Evolutionary conservation across 2,888 invertebrate genomes (phyloP).

Genomic region (Orgyia antiqua): DNA sequence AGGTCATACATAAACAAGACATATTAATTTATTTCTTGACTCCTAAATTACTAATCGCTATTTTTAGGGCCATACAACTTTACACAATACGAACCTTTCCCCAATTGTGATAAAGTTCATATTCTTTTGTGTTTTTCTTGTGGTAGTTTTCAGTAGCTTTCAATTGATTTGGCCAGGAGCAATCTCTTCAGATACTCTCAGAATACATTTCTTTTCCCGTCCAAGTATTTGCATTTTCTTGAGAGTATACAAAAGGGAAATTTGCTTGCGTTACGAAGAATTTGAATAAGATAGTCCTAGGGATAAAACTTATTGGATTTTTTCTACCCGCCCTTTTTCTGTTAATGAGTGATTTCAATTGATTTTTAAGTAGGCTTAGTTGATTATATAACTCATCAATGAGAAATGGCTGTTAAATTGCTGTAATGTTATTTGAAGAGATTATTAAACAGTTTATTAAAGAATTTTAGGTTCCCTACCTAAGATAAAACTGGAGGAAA

Average conservation of each 20-base stretch:
- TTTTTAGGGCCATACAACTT: conserved; percentile 5
- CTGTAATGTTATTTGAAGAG: too few species aligned
- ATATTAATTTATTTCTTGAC: too few species aligned
- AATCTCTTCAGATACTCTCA: conserved; percentile 53
- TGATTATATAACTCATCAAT: too few species aligned
- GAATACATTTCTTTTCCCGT: conserved; percentile 46
- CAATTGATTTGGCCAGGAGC: conserved; percentile 55
- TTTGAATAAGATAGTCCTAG: conserved; percentile 36
- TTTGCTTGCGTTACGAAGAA: conserved; percentile 52
- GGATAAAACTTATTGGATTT: conserved; percentile 32
- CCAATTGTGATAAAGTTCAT: conserved; percentile 11
- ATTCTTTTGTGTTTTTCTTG: conserved; percentile 9
- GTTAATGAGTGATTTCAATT: conserved; percentile 17
- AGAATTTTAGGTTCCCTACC: too few species aligned
- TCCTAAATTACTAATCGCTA: conserved; percentile 6
- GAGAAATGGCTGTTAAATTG: too few species aligned
- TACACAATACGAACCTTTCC: conserved; percentile 3
- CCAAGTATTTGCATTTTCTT: conserved; percentile 57
- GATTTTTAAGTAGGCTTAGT: conserved; percentile 9
- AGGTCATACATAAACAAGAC: too few species aligned
- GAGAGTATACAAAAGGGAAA: conserved; percentile 50
- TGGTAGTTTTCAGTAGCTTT: conserved; percentile 30
- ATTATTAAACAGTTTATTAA: too few species aligned
- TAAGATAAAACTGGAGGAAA: too few species aligned
- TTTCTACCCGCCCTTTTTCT: conserved; percentile 14